Percentiles rank a stretch among this genome's conserved stretches.
These are phyloP conservation scores for Leguminivora glycinivorella DNA, from an alignment of 1,140 invertebrate species.

Conservation along the genomic window DNA sequence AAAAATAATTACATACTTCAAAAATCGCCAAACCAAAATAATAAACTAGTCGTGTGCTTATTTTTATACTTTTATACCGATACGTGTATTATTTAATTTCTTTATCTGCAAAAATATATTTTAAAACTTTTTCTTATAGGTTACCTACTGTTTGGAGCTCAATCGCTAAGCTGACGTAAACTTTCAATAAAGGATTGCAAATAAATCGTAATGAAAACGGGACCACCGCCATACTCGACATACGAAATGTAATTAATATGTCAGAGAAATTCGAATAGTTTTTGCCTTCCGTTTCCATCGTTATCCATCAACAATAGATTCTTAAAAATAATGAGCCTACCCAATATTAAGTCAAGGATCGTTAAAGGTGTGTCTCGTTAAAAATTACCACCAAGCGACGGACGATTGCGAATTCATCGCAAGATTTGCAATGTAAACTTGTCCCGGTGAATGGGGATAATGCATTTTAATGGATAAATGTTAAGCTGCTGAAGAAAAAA, in stretches of 20 bases:
- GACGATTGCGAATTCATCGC: constrained; percentile 68
- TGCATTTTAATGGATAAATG: constrained; percentile 76
- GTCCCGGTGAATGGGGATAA: constrained; percentile 70
- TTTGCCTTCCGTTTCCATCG: neutral
- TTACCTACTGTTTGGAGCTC: too few relatives aligned
- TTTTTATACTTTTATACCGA: too few relatives aligned
- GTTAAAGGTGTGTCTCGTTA: constrained; percentile 65
- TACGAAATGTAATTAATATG: too few relatives aligned
- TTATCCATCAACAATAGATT: constrained; percentile 8
- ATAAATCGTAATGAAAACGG: too few relatives aligned
- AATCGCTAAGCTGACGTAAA: too few relatives aligned
- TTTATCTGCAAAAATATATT: too few relatives aligned
- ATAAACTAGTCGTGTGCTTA: too few relatives aligned
- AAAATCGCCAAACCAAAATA: too few relatives aligned
- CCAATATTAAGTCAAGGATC: constrained; percentile 70
- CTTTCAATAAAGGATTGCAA: too few relatives aligned
- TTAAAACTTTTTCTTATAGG: too few relatives aligned
- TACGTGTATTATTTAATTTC: too few relatives aligned
- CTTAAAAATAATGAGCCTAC: constrained; percentile 20
- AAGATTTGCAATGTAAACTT: constrained; percentile 75
- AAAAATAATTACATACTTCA: too few relatives aligned
- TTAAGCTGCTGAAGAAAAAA: constrained; percentile 51
- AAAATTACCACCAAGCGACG: constrained; percentile 72
- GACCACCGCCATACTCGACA: neutral
- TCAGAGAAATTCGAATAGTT: neutral